A percentile compares a stretch with the other conserved stretches of the same genome.
Evolutionary conservation across 2,113 vertebrate species (phyloP).

Genomic region (Embiotoca jacksoni): DNA sequence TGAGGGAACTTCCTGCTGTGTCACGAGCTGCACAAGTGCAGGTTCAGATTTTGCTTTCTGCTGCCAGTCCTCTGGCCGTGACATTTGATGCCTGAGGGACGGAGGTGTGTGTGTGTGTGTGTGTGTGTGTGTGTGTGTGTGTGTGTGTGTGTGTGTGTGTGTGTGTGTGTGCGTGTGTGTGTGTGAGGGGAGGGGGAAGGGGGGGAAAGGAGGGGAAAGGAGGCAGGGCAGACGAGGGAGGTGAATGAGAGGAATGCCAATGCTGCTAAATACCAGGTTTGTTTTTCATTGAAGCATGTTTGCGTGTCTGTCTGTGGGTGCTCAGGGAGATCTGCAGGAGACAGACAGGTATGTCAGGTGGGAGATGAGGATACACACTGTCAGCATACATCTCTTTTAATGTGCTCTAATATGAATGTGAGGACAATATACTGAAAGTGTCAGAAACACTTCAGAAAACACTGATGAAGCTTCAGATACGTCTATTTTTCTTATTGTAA

Average conservation of each 20-base stretch:
- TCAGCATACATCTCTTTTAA: not conserved
- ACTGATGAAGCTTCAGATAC: too few species aligned
- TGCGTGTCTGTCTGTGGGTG: constrained; percentile 5
- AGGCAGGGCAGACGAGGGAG: not conserved
- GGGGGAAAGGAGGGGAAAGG: not conserved
- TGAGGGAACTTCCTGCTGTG: not conserved
- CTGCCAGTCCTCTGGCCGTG: not conserved
- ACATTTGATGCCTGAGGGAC: constrained; percentile 35
- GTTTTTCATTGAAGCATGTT: constrained; percentile 45
- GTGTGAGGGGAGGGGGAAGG: too few species aligned
- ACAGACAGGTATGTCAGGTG: constrained; percentile 3
- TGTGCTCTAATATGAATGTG: not conserved
- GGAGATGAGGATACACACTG: not conserved
- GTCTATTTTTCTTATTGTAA: not conserved
- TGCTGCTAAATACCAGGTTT: constrained; percentile 59
- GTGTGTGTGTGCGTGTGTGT: too few species aligned
- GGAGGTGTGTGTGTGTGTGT: not conserved
- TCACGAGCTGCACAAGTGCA: not conserved
- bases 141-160: too few species aligned
- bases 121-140: too few species aligned
- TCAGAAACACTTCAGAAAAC: not conserved
- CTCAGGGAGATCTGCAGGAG: not conserved
- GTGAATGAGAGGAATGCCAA: constrained; percentile 39
- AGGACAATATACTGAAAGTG: not conserved
- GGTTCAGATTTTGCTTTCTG: not conserved